These are phyloP conservation scores for Volucella bombylans DNA, from an alignment of 2,888 invertebrate species.

Conservation along the genomic window DNA sequence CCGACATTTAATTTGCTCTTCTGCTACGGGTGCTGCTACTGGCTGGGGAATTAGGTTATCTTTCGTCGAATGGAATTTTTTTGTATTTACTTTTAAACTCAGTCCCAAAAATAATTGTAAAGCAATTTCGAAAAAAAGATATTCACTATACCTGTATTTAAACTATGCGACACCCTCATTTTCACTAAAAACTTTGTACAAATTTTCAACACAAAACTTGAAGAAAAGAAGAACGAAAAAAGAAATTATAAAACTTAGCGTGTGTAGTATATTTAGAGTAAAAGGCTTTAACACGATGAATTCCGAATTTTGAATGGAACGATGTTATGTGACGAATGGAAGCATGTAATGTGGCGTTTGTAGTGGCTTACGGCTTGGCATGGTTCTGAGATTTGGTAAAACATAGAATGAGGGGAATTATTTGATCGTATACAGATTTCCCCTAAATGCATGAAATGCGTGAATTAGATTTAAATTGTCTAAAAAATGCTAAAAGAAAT, in stretches of 20 bases:
- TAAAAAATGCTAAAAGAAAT: neutral
- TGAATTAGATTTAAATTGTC: neutral
- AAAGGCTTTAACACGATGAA: slow-evolving; percentile 32
- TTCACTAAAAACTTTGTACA: neutral
- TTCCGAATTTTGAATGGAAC: slow-evolving; percentile 59
- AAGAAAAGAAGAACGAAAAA: slow-evolving; percentile 1
- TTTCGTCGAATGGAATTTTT: slow-evolving; percentile 74
- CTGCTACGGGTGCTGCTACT: slow-evolving; percentile 72
- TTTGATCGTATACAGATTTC: slow-evolving; percentile 37
- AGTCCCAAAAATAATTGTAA: slow-evolving; percentile 49
- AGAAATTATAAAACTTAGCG: neutral
- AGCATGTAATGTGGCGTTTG: neutral
- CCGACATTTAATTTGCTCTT: slow-evolving; percentile 74
- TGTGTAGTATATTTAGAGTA: slow-evolving; percentile 5
- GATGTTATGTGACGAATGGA: slow-evolving; percentile 51
- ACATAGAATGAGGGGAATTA: slow-evolving; percentile 31
- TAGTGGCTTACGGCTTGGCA: slow-evolving; percentile 50
- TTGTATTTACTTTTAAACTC: slow-evolving; percentile 54
- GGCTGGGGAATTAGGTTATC: slow-evolving; percentile 72
- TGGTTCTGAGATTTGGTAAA: slow-evolving; percentile 48
- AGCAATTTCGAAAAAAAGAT: slow-evolving; percentile 48
- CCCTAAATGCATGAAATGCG: neutral
- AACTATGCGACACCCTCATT: slow-evolving; percentile 57
- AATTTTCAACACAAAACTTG: neutral
- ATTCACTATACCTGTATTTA: slow-evolving; percentile 64